phyloP scores from a whole-genome alignment of 1,140 invertebrate species.

The Hyphantria cunea region DNA sequence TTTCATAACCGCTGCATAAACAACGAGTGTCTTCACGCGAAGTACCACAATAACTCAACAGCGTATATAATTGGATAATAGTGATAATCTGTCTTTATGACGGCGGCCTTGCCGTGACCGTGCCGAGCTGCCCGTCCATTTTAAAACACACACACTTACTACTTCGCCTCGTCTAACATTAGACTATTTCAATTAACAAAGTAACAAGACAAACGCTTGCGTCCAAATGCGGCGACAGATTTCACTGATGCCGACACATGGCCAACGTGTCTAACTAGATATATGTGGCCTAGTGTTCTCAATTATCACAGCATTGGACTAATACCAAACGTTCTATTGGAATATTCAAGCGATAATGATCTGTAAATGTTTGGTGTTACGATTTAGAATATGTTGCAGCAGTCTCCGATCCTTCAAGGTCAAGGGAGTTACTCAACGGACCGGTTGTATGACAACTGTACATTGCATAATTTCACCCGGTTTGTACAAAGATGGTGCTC shows the following conservation, averaged over 20 bases:
- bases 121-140: conserved; percentile 7
- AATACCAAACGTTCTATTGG: conserved; percentile 70
- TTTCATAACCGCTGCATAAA: conserved; percentile 29
- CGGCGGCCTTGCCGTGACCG: conserved; percentile 57
- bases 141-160: background rate
- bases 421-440: conserved; percentile 62
- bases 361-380: conserved; percentile 48
- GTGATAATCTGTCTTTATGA: conserved; percentile 56
- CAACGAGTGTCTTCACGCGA: conserved; percentile 32
- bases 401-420: conserved; percentile 48
- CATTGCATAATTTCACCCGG: conserved; percentile 46
- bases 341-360: conserved; percentile 56
- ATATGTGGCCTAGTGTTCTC: conserved; percentile 65
- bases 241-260: conserved; percentile 23
- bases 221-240: conserved; percentile 32
- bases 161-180: background rate
- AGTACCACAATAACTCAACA: conserved; percentile 50
- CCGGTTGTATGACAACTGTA: conserved; percentile 46
- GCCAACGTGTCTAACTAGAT: conserved; percentile 41
- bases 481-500: conserved; percentile 18
- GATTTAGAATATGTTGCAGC: conserved; percentile 44
- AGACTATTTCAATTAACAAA: background rate
- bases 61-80: conserved; percentile 70
- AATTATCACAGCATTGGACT: conserved; percentile 71
- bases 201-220: conserved; percentile 9